Conservation (phyloP, 2,113 vertebrate species). For the Laticauda laticaudata region DNA sequence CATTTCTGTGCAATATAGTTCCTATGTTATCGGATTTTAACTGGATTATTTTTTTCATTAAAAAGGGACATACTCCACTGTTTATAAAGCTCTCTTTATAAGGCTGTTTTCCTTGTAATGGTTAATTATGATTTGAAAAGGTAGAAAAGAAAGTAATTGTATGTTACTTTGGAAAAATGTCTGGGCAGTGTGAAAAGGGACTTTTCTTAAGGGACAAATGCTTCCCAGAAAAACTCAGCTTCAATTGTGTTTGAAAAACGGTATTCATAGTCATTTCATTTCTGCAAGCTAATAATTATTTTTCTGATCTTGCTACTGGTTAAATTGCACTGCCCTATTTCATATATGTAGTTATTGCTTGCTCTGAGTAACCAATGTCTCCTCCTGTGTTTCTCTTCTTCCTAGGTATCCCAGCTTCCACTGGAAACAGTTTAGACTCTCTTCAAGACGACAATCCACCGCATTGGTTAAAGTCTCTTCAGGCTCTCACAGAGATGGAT, state of each 20-base stretch:
- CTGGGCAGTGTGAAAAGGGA: conserved; percentile 21
- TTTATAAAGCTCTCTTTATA: conserved; percentile 83
- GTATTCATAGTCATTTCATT: conserved; percentile 48
- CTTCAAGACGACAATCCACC: conserved; percentile 99
- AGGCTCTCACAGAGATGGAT: conserved; percentile 98
- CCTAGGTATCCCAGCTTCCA: conserved; percentile 89
- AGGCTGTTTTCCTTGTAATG: conserved; percentile 67
- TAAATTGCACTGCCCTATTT: conserved; percentile 55
- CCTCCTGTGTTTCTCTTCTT: conserved; percentile 48
- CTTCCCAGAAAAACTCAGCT: conserved; percentile 31
- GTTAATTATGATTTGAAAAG: conserved; percentile 48
- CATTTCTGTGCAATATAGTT: conserved; percentile 40
- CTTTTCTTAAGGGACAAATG: conserved; percentile 12
- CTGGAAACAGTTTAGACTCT: conserved; percentile 95
- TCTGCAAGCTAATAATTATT: conserved; percentile 51
- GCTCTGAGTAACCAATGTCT: conserved; percentile 55
- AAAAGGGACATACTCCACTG: conserved; percentile 79
- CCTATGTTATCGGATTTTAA: conserved; percentile 57
- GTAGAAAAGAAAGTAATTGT: conserved; percentile 41
- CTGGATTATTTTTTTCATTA: conserved; percentile 54
- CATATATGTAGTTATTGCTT: conserved; percentile 19
- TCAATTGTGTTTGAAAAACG: conserved; percentile 20
- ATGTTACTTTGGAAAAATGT: conserved; percentile 31
- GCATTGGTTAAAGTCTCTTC: conserved; percentile 99
- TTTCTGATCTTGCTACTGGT: conserved; percentile 49